phyloP scores from a whole-genome alignment of 2,113 vertebrate species.

The Oncorhynchus mykiss region DNA sequence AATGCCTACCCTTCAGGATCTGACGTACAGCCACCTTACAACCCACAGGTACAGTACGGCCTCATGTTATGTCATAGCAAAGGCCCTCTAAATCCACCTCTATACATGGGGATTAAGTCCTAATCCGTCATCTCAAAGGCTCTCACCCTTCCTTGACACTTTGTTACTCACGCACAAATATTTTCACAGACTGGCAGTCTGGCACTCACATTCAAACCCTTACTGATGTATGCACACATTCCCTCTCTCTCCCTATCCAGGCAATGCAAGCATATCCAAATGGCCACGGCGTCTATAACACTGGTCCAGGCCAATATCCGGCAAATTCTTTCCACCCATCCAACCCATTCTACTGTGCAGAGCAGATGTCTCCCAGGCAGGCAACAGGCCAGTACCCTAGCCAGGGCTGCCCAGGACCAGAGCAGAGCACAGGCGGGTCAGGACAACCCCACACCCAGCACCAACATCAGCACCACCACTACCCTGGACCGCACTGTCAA shows the following conservation, averaged over 20 bases:
- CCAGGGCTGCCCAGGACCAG: conserved; percentile 62
- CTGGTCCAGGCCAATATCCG: conserved; percentile 70
- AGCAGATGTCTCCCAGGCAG: conserved; percentile 63
- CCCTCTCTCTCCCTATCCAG: conserved; percentile 34
- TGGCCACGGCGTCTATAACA: conserved; percentile 71
- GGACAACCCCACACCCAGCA: conserved; percentile 64
- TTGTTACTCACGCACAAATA: neutral
- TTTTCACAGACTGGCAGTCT: neutral
- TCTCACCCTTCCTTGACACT: conserved; percentile 28
- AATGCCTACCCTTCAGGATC: conserved; percentile 68
- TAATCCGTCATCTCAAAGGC: conserved; percentile 28
- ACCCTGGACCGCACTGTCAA: conserved; percentile 73
- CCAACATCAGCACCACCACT: conserved; percentile 63
- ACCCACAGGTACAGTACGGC: conserved; percentile 73
- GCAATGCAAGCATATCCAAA: conserved; percentile 73
- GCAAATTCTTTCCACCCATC: conserved; percentile 73
- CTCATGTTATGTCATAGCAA: conserved; percentile 17
- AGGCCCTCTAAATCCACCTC: conserved; percentile 6
- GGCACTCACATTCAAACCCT: neutral
- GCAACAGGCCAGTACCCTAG: conserved; percentile 63
- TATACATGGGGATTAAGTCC: conserved; percentile 2
- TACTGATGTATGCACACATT: no score
- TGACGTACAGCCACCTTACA: conserved; percentile 71
- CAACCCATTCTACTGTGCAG: conserved; percentile 78
- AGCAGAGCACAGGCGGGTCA: conserved; percentile 60